Percentiles rank a stretch among this genome's conserved stretches.
These are phyloP conservation scores for Catocala nupta DNA, from an alignment of 2,888 invertebrate species.

Conservation along the genomic window DNA sequence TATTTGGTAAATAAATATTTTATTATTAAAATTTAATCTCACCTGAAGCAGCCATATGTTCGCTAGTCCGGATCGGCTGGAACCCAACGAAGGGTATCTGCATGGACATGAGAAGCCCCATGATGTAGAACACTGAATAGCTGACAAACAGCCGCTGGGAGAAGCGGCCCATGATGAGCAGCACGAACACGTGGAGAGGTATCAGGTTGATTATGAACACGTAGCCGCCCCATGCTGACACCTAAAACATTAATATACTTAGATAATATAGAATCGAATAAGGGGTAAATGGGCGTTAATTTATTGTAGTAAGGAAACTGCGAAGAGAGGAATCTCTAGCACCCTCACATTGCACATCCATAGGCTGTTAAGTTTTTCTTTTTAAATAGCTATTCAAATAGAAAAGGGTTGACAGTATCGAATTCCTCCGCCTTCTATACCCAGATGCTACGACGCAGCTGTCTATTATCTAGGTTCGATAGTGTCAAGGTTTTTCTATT, in stretches of 20 bases:
- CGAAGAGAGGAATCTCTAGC: too few relatives aligned
- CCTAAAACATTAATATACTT: conserved; percentile 80
- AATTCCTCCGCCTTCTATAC: too few relatives aligned
- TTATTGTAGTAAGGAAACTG: too few relatives aligned
- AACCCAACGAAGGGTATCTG: conserved; percentile 98
- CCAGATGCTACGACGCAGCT: too few relatives aligned
- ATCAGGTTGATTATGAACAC: conserved; percentile 99
- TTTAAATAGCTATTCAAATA: too few relatives aligned
- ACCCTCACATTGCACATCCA: too few relatives aligned
- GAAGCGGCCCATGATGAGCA: conserved; percentile 98
- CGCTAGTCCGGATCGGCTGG: conserved; percentile 99
- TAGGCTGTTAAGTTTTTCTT: too few relatives aligned
- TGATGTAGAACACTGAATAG: conserved; percentile 98
- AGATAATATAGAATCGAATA: too few relatives aligned
- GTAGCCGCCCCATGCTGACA: conserved; percentile 99
- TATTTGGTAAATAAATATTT: neutral
- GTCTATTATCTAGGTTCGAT: too few relatives aligned
- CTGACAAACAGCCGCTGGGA: conserved; percentile 97
- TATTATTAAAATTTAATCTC: conserved; percentile 36
- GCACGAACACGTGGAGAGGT: conserved; percentile 98
- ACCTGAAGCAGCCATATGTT: conserved; percentile 99
- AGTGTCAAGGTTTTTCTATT: too few relatives aligned
- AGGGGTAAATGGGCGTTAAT: too few relatives aligned
- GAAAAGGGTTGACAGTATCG: too few relatives aligned
- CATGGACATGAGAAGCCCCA: conserved; percentile 98